Conservation (phyloP, 2,113 vertebrate species). For the Lichenostomus cassidix region DNA sequence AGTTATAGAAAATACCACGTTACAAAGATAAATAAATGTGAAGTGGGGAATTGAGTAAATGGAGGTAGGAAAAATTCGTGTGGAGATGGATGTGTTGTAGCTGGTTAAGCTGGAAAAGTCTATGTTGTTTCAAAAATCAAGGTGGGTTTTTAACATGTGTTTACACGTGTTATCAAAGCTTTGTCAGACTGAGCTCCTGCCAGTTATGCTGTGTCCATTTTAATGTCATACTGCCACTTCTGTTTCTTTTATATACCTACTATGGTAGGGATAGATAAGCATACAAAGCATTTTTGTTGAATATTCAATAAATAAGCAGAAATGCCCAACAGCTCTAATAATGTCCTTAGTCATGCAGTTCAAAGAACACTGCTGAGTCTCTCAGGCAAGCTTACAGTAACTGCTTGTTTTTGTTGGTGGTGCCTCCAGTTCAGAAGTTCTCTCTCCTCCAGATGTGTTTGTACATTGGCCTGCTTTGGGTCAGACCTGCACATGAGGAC, state of each 20-base stretch:
- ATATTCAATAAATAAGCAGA: not conserved
- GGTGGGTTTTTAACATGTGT: not conserved
- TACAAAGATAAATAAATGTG: not conserved
- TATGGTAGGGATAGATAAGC: not conserved
- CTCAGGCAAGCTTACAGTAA: not conserved
- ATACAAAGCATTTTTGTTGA: not conserved
- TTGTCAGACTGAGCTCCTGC: not conserved
- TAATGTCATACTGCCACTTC: not conserved
- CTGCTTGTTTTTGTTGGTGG: not conserved
- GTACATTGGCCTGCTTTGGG: not conserved
- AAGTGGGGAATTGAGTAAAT: not conserved
- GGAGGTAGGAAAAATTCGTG: not conserved
- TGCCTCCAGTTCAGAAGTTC: not conserved
- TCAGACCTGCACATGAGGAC: not conserved
- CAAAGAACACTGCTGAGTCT: not conserved
- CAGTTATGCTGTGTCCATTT: not conserved
- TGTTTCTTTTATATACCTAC: not conserved
- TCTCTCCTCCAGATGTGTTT: not conserved
- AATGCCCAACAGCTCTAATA: not conserved
- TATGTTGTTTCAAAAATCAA: not conserved
- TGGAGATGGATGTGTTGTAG: not conserved
- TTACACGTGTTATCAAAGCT: not conserved
- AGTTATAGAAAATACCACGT: not conserved
- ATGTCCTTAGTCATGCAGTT: not conserved
- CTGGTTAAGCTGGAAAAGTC: not conserved